Base-by-base conservation (phyloP, 2,888 invertebrate species). In the Phalera bucephala region DNA sequence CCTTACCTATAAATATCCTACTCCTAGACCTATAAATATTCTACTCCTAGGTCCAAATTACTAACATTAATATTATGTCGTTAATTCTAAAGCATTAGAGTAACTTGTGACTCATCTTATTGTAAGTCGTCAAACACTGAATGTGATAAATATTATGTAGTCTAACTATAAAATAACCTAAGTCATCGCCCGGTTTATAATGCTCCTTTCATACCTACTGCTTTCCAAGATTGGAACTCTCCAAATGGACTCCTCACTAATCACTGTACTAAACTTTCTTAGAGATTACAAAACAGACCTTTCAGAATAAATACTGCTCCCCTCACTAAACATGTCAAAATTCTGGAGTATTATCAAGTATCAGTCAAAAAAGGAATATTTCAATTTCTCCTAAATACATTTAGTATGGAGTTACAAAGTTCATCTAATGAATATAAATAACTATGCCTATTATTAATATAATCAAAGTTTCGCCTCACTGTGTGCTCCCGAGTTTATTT, bases 181-280 rank as follows among this genome's bases (percentile, higher is more conserved):
- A 51, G 62, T 62, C 71, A 68, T 71, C 69, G 62, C 67, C 68
- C 58, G 62, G 52, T 52, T 52, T 49, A 31, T 39, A 41, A 38
- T 50, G 42, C 48, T 41, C 33, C 36, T 49, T 37, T 43, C 37
- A 36, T 44, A 38, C 36, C 43, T 49, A 42, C 40, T 39, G 54
- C 41, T 56, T 33, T 36, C n/a, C n/a, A n/a, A n/a, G n/a, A n/a
- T n/a, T 39, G 45, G 57, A 61, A 63, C 57, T 64, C 49, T 35
- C 9, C 22, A 26, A 29, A n/a, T 39, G 25, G 20, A 36, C 45
- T 54, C 33, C 41, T 46, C 41, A 39, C 36, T 49, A 46, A 48
- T 48, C 43, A 32, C 36, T 55, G 42, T 55, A 44, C 39, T 43
- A 44, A 27, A 46, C 46, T 35, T 43, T 37, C 41, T 33, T 15